Percentiles rank a stretch among this genome's conserved stretches.
Conservation (phyloP, 2,888 invertebrate species). For the Lasioglossum marginatum region DNA sequence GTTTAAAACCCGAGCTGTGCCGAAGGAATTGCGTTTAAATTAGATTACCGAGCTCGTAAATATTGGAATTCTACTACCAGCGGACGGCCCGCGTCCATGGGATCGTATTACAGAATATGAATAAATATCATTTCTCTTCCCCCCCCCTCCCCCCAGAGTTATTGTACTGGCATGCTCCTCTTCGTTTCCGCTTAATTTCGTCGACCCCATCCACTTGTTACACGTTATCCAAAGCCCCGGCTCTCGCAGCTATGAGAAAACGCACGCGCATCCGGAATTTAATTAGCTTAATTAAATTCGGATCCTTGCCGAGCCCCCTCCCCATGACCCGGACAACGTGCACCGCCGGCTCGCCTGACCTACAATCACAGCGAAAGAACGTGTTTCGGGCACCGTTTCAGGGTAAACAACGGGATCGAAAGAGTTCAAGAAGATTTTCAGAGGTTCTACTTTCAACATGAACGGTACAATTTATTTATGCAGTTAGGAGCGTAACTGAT, state of each 20-base stretch:
- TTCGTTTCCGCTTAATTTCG: conserved; percentile 40
- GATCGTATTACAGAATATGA: conserved; percentile 43
- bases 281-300: conserved; percentile 71
- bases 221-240: conserved; percentile 30
- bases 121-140: conserved; percentile 25
- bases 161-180: conserved; percentile 5
- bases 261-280: conserved; percentile 61
- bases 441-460: not conserved
- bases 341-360: conserved; percentile 30
- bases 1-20: conserved; percentile 31
- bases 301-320: conserved; percentile 37
- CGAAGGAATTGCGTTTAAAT: conserved; percentile 52
- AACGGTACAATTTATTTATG: too few relatives aligned
- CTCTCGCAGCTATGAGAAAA: not conserved
- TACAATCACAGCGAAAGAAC: conserved; percentile 43
- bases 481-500: too few relatives aligned
- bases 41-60: conserved; percentile 49
- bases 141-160: not conserved
- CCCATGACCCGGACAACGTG: not conserved
- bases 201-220: conserved; percentile 39
- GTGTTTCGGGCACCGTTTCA: not conserved
- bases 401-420: not conserved
- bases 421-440: not conserved
- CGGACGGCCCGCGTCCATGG: not conserved
- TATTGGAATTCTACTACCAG: conserved; percentile 35